Percentiles rank a stretch among this genome's conserved stretches.
These are phyloP conservation scores for Sialia sialis DNA, from an alignment of 2,113 vertebrate species.

Conservation along the genomic window DNA sequence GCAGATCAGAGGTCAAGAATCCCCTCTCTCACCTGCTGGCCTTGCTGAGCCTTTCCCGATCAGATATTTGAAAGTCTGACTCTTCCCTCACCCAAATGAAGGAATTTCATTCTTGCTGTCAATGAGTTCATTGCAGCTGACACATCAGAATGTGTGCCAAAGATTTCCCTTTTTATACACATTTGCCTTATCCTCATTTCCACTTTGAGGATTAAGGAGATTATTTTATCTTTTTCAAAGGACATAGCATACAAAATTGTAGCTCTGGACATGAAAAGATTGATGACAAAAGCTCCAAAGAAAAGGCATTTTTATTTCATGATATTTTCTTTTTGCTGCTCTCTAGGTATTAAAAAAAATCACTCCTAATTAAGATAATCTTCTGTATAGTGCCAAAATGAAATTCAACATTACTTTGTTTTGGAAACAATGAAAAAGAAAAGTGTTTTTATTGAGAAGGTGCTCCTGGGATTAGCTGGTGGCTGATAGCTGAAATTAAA, in stretches of 20 bases:
- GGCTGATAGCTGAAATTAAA: neutral
- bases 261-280: neutral
- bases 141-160: neutral
- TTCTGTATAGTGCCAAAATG: neutral
- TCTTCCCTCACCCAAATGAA: neutral
- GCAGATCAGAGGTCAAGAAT: neutral
- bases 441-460: neutral
- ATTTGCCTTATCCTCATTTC: neutral
- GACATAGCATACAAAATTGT: accelerated
- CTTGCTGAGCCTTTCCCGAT: neutral
- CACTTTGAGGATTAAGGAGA: neutral
- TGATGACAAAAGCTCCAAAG: neutral
- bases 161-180: neutral
- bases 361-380: neutral
- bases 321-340: neutral
- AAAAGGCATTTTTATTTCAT: neutral
- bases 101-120: neutral
- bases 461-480: neutral
- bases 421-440: neutral
- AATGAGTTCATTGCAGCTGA: neutral
- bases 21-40: neutral
- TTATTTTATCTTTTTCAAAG: neutral
- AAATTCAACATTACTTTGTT: neutral
- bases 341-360: neutral
- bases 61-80: neutral